Evolutionary conservation across 2,888 invertebrate species (phyloP).

Genomic region (Pterobdella sp.): DNA sequence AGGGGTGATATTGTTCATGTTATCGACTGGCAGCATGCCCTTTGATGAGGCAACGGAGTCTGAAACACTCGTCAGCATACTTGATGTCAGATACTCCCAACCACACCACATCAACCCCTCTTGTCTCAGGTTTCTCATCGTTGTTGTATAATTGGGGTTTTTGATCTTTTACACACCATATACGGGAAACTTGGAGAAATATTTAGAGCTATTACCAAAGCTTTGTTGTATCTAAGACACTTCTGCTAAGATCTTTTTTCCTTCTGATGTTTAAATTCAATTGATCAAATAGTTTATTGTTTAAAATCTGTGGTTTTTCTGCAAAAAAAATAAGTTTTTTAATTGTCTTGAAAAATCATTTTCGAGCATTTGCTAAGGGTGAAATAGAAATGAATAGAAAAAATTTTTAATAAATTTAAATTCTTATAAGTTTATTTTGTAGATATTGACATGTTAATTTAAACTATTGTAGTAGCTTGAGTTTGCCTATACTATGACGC

Average conservation of each 20-base stretch:
- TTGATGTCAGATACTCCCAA: slow-evolving; percentile 95
- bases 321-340: too few relatives aligned
- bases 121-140: slow-evolving; percentile 64
- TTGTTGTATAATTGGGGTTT: not conserved
- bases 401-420: too few relatives aligned
- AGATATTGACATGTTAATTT: too few relatives aligned
- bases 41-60: slow-evolving; percentile 99
- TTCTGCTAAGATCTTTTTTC: not conserved
- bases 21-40: slow-evolving; percentile 92
- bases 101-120: slow-evolving; percentile 76
- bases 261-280: not conserved
- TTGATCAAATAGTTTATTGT: not conserved
- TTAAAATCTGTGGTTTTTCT: too few relatives aligned
- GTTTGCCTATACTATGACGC: too few relatives aligned
- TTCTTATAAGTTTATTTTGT: too few relatives aligned
- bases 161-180: too few relatives aligned
- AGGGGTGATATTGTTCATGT: slow-evolving; percentile 95
- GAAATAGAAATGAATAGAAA: too few relatives aligned
- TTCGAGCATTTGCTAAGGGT: too few relatives aligned
- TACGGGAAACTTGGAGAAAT: not conserved
- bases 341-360: too few relatives aligned
- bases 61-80: slow-evolving; percentile 96
- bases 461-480: too few relatives aligned
- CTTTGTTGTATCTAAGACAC: not conserved
- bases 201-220: not conserved